Evolutionary conservation across 2,888 invertebrate genomes (phyloP).

Genomic region (Apoda limacodes): DNA sequence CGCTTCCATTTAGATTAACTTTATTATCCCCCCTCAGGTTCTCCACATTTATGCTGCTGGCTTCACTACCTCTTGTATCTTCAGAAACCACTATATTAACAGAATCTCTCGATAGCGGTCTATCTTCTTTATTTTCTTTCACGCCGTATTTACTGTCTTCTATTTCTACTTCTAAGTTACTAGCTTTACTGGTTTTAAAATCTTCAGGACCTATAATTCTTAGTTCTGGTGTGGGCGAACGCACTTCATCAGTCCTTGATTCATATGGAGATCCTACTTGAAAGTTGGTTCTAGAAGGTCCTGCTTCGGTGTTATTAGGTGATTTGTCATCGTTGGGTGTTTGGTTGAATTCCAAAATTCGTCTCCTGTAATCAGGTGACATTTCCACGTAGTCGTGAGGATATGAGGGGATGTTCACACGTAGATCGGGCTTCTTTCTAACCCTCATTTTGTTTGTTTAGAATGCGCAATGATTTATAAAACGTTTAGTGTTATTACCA

Average conservation of each 20-base stretch:
- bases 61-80: too few species aligned
- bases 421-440: constrained; percentile 50
- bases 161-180: constrained; percentile 20
- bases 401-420: constrained; percentile 42
- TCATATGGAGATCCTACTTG: constrained; percentile 12
- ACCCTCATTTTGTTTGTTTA: constrained; percentile 44
- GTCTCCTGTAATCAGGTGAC: constrained; percentile 37
- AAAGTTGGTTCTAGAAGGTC: constrained; percentile 12
- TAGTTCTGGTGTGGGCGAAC: constrained; percentile 46
- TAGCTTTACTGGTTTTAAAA: constrained; percentile 5
- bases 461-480: too few species aligned
- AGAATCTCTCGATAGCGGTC: too few species aligned
- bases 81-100: too few species aligned
- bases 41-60: too few species aligned
- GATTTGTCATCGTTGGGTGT: constrained; percentile 27
- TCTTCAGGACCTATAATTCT: constrained; percentile 31
- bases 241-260: constrained; percentile 12
- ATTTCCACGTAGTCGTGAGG: constrained; percentile 55
- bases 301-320: constrained; percentile 28
- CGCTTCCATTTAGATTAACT: too few species aligned
- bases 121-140: constrained; percentile 7
- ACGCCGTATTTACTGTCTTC: constrained; percentile 8
- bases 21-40: too few species aligned
- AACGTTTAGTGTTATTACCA: too few species aligned
- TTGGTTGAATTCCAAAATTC: constrained; percentile 30